These are phyloP conservation scores for Julus scandinavius DNA, from an alignment of 2,888 invertebrate genomes.

Conservation along the genomic window DNA sequence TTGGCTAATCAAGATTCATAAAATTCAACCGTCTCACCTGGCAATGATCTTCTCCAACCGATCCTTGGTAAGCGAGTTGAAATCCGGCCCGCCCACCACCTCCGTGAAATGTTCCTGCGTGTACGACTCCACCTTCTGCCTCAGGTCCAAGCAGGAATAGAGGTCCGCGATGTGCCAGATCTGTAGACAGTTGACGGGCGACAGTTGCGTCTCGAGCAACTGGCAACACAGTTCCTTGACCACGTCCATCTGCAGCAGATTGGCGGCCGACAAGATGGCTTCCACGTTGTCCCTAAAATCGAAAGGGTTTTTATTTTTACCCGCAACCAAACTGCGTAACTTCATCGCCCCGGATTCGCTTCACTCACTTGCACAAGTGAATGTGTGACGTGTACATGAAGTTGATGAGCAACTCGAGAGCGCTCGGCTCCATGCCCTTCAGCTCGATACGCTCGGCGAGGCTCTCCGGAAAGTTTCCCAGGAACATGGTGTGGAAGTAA, in stretches of 20 bases:
- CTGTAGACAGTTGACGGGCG: conserved; percentile 56
- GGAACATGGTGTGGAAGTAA: conserved; percentile 58
- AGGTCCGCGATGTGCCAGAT: conserved; percentile 58
- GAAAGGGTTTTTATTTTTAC: background rate
- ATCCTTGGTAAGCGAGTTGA: conserved; percentile 54
- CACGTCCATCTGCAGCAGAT: conserved; percentile 57
- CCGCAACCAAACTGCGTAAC: no score
- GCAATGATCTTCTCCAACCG: conserved; percentile 56
- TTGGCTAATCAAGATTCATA: no score
- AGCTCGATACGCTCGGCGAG: conserved; percentile 58
- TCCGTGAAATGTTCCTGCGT: conserved; percentile 57
- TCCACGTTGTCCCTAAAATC: conserved; percentile 57
- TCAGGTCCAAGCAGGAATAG: conserved; percentile 55
- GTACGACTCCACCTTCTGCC: conserved; percentile 55
- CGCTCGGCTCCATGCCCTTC: conserved; percentile 63
- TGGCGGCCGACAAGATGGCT: conserved; percentile 56
- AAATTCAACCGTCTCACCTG: conserved; percentile 45
- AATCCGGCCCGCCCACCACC: conserved; percentile 55
- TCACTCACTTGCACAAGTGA: conserved; percentile 52
- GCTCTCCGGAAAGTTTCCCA: conserved; percentile 57
- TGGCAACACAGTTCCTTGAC: conserved; percentile 56
- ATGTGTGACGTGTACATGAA: conserved; percentile 66
- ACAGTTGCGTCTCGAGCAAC: conserved; percentile 54
- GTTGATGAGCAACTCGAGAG: conserved; percentile 65
- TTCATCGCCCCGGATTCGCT: no score